phyloP scores from a whole-genome alignment of 2,888 invertebrate genomes.

The Phyllotreta striolata region DNA sequence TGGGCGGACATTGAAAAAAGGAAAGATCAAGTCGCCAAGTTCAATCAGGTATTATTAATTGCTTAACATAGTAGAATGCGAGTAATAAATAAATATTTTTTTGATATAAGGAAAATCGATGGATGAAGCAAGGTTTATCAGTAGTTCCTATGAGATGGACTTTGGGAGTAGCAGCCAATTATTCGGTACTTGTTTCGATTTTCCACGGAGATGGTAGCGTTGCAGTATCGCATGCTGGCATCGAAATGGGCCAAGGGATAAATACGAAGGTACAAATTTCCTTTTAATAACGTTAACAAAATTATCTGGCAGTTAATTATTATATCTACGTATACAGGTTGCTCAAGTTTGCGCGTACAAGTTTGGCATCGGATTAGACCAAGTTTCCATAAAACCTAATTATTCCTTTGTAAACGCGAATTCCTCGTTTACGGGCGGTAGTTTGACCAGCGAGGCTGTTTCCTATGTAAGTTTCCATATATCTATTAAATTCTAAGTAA shows the following conservation, averaged over 20 bases:
- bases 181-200: slow-evolving; percentile 70
- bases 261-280: slow-evolving; percentile 76
- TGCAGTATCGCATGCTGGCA: slow-evolving; percentile 73
- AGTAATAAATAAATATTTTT: background rate
- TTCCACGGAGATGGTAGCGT: slow-evolving; percentile 78
- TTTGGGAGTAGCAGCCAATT: slow-evolving; percentile 64
- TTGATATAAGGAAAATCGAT: slow-evolving; percentile 69
- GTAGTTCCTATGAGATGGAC: slow-evolving; percentile 76
- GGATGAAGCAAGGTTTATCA: slow-evolving; percentile 80
- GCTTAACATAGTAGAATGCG: background rate
- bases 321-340: slow-evolving; percentile 64
- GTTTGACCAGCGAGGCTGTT: slow-evolving; percentile 75
- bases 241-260: slow-evolving; percentile 84
- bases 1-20: slow-evolving; percentile 68
- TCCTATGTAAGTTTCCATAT: slow-evolving; percentile 57
- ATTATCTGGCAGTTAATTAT: background rate
- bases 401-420: slow-evolving; percentile 74
- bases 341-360: slow-evolving; percentile 78
- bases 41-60: slow-evolving; percentile 64
- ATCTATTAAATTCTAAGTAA: background rate
- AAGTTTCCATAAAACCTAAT: slow-evolving; percentile 72
- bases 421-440: slow-evolving; percentile 72
- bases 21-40: slow-evolving; percentile 64
- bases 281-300: background rate
- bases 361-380: slow-evolving; percentile 73